Evolutionary conservation across 1,140 invertebrate species (phyloP), one percentile per base, ranked within the genome.

Genomic region (Ylistrum balloti): DNA sequence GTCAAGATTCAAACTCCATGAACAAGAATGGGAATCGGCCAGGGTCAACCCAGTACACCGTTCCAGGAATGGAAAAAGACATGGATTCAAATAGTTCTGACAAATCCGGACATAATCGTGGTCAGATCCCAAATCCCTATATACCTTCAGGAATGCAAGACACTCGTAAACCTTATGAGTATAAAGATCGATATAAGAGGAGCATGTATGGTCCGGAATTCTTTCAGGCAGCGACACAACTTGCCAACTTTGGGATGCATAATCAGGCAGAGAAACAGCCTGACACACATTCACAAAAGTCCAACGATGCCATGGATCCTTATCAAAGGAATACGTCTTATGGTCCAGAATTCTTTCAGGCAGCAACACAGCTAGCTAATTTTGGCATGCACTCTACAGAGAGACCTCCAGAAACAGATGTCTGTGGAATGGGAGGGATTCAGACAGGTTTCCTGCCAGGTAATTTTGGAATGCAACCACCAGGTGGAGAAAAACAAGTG

Each of bases 311-410:
- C 56, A 74, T 74, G 56, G 56, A 74, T 17, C 56, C 56, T 28
- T 74, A 74, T 74, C 56, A 74, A n/a, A 74, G 56, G 17, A 74
- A 74, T 11, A 48, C 45, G 2, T 74, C 56, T 28, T 74, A 74
- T 74, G 56, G 56, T 74, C 56, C 56, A n/a, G 56, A 74, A 11
- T 74, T 74, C 56, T 74, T 74, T 28, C 56, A 74, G n/a, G 56
- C 56, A 74, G 56, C 56, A 9, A 74, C 56, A 9, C 56, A 74
- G n/a, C 56, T 74, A 28, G 56, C 56, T 17, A 74, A 74, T 17
- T 74, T 74, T 74, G 56, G 56, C 22, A 74, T 74, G 56, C 56
- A 74, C 28, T 74, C 56, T 74, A 28, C 56, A 28, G 56, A 74
- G n/a, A n/a, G 56, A 28, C 56, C 56, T 5, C 56, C 22, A 28